Base-by-base conservation (phyloP, 2,113 vertebrate genomes). In the Microcebus ravelobensis region DNA sequence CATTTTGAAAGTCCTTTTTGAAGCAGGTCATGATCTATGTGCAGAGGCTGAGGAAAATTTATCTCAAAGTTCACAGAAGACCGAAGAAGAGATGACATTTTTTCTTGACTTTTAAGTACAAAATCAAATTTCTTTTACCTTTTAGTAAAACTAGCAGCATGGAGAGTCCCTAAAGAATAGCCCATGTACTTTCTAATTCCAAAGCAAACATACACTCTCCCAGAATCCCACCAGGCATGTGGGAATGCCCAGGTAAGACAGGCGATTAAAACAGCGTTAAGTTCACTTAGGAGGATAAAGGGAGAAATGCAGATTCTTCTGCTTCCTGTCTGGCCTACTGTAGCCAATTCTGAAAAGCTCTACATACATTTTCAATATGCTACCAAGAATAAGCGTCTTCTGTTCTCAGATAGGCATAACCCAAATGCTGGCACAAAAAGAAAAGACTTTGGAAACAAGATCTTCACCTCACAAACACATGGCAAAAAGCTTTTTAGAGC, bases 21-120 rank as follows among this genome's bases (percentile, higher is more conserved):
- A 95, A 81, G 31, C 4, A 0, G 8, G 18, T 71, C 8, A 73
- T 1, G 2, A 50, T 15, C 8, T 27, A 50, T 20, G 11, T 0
- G 73, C 14, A 55, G 3, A 91, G 27, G 21, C 93, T 36, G 91
- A 91, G 81, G 84, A 31, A 25, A 70, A 7, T 52, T 70, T 2
- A 76, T 42, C 12, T 36, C 36, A 81, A 65, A 57, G 23, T 15
- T 39, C 87, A 63, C 2, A 1, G 74, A 79, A 34, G 80, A 45
- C 7, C 7, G 85, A 68, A 86, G 34, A 27, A 91, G 9, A 88
- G 68, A 90, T 74, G 29, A 88, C 0, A 3, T 2, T n/a, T 11
- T 31, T 85, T 68, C 15, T 36, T 95, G 45, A 82, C n/a, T 25
- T 67, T 39, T 29, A 97, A 70, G 52, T 4, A 95, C 81, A 96